Conservation (phyloP, 2,797 vertebrate species). For the Schizopygopsis malacanthus region DNA sequence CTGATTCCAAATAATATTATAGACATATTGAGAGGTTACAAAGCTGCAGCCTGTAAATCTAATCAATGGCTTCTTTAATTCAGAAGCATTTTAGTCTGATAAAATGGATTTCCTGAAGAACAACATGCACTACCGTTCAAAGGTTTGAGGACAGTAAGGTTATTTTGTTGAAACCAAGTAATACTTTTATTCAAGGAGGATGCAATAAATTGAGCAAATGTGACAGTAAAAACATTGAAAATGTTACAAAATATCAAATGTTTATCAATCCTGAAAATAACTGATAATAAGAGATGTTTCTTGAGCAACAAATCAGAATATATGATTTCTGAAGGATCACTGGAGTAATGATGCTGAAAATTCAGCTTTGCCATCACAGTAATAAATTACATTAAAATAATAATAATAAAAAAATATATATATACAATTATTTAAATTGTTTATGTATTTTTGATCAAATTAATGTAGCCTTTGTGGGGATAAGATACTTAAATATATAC, state of each 20-base stretch:
- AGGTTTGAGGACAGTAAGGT: background rate
- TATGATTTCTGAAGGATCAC: background rate
- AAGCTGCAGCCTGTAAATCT: background rate
- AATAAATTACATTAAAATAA: background rate
- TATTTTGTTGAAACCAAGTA: background rate
- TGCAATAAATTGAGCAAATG: background rate
- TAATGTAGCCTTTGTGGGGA: background rate
- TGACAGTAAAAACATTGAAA: background rate
- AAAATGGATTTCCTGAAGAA: background rate
- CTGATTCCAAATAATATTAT: background rate
- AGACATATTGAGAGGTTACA: constrained; percentile 22
- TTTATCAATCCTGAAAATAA: background rate
- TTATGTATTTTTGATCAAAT: background rate
- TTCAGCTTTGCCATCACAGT: background rate
- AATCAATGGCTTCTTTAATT: constrained; percentile 19
- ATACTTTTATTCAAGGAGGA: background rate
- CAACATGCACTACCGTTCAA: background rate
- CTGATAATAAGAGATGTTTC: background rate
- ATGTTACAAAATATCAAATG: background rate
- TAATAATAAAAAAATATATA: background rate
- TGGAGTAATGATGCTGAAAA: background rate
- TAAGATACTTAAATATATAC: background rate
- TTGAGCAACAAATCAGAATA: background rate
- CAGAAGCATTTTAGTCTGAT: background rate
- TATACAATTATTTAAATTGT: background rate